Evolutionary conservation across 2,113 vertebrate species (phyloP).

Genomic region (Oncorhynchus mykiss): DNA sequence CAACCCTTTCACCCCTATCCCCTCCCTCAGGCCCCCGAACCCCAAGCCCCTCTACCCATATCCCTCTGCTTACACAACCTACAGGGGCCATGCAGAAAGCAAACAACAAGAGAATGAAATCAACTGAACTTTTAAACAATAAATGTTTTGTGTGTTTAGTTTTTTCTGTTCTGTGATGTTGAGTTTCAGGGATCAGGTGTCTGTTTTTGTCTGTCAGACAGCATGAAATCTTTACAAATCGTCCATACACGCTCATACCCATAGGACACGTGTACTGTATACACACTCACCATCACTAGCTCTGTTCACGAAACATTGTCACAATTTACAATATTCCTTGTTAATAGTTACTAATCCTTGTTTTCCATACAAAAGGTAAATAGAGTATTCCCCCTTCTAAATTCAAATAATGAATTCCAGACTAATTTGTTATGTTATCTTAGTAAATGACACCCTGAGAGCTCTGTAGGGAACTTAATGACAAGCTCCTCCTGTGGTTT

Average conservation of each 20-base stretch:
- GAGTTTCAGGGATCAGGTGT: neutral
- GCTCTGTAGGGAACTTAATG: constrained; percentile 40
- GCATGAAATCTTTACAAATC: constrained; percentile 47
- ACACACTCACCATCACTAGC: neutral
- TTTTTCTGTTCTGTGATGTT: neutral
- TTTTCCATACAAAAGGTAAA: constrained; percentile 22
- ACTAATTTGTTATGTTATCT: constrained; percentile 59
- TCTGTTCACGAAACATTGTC: neutral
- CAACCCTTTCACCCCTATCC: neutral
- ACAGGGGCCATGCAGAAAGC: constrained; percentile 21
- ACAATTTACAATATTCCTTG: neutral
- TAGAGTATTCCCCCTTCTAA: constrained; percentile 29
- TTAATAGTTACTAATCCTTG: neutral
- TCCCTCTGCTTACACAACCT: constrained; percentile 21
- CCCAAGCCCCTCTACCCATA: constrained; percentile 19
- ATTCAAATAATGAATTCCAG: constrained; percentile 45
- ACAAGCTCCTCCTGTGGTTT: constrained; percentile 38
- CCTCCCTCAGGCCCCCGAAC: constrained; percentile 10
- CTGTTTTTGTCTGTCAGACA: constrained; percentile 23
- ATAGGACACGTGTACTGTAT: neutral
- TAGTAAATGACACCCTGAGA: constrained; percentile 51
- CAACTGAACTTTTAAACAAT: neutral
- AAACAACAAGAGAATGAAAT: constrained; percentile 37
- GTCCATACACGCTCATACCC: neutral
- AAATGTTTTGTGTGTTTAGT: neutral